Percentiles rank a stretch among this genome's conserved stretches.
Conservation (phyloP, 2,888 invertebrate genomes). For the Copidosoma aretas region DNA sequence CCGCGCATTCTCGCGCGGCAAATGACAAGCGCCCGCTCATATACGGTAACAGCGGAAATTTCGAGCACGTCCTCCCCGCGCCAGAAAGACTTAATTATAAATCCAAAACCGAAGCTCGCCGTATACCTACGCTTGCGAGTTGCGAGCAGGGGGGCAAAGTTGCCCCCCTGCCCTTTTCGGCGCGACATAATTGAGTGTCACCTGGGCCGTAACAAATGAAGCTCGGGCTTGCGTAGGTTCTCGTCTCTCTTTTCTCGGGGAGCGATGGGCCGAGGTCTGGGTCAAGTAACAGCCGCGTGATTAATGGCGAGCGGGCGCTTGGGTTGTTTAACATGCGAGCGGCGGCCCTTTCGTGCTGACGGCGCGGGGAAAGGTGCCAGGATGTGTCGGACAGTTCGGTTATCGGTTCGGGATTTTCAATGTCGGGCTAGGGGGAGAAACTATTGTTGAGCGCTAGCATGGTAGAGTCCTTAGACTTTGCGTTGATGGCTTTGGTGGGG, state of each 20-base stretch:
- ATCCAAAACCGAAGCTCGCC: conserved; percentile 32
- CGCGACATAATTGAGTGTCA: conserved; percentile 60
- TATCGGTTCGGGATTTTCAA: too few species aligned
- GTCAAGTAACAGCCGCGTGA: conserved; percentile 33
- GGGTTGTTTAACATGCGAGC: conserved; percentile 26
- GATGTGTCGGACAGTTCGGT: too few species aligned
- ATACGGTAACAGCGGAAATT: conserved; percentile 29
- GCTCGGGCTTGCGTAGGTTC: conserved; percentile 35
- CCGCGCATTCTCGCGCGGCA: not conserved
- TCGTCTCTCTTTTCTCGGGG: conserved; percentile 13
- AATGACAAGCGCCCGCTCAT: not conserved
- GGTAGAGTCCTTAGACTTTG: too few species aligned
- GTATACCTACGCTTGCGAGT: not conserved
- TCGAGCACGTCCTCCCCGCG: conserved; percentile 2
- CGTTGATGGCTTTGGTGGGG: too few species aligned
- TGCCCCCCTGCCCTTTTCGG: conserved; percentile 46
- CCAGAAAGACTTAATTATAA: conserved; percentile 37
- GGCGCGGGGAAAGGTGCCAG: not conserved
- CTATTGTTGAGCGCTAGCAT: too few species aligned
- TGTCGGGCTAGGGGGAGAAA: too few species aligned
- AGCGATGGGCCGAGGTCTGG: not conserved
- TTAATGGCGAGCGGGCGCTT: conserved; percentile 28
- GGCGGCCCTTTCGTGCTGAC: not conserved
- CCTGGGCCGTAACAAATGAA: conserved; percentile 60
- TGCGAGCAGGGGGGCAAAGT: not conserved